Base-by-base conservation (phyloP, 1,140 invertebrate species). In the Dryas iulia region DNA sequence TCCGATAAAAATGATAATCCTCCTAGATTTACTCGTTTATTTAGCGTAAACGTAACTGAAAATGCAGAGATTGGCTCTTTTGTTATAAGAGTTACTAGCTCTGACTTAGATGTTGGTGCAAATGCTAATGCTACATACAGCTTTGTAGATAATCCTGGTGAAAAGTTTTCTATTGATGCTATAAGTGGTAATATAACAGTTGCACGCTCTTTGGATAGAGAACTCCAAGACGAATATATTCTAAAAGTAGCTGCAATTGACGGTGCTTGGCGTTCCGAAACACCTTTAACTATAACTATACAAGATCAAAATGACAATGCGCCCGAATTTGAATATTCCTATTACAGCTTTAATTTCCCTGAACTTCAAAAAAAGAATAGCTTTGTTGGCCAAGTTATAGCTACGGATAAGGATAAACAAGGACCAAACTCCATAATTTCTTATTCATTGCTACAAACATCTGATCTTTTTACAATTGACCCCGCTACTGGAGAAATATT, bases 261-360 rank as follows among this genome's bases (percentile, higher is more conserved):
- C 89, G 97, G 97, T 0, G 96, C 97, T 4, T 98, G 97, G 97
- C 93, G 95, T 69, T 94, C 96, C 0, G 97, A 97, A 87, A 98
- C 97, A 1, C 95, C 97, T 0, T 85, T 98, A 0, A 98, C 97
- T 0, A 97, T 99, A 23, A 97, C 97, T 1, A 97, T 99, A 63
- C 97, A 98, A 88, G 98, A 99, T 92, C 96, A 98, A 75, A 99
- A 99, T 87, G 98, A 99, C 83, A 98, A 98, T 86, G 94, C 97
- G 0, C 98, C 98, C 0, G 96, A 97, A 88, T 99, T 98, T 82
- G 96, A 97, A 74, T 94, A 97, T 78, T 95, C 95, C 0, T 96
- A 94, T 69, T 98, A 98, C 80, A 96, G 95, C 77, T 98, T 98
- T 80, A 97, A 98, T 83, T 96, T 99, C 68, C 96, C 97, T 0